Conservation (phyloP, 2,888 invertebrate genomes). For the Drosophila rellima region DNA sequence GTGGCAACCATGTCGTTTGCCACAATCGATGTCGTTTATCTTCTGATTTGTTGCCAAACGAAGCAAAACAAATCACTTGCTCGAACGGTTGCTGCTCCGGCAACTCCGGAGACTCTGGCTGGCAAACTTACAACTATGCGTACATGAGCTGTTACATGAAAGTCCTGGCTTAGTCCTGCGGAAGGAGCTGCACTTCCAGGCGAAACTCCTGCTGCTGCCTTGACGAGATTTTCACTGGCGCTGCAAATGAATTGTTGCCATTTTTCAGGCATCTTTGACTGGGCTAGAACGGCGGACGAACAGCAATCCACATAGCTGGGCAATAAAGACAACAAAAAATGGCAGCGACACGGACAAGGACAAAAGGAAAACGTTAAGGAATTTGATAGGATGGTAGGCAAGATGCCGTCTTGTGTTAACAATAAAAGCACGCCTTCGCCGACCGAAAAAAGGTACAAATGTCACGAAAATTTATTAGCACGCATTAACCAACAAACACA, state of each 20-base stretch:
- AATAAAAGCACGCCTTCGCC: constrained; percentile 58
- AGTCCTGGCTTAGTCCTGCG: constrained; percentile 18
- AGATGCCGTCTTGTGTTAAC: constrained; percentile 70
- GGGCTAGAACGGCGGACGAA: constrained; percentile 29
- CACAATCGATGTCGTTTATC: constrained; percentile 79
- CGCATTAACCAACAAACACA: constrained; percentile 66
- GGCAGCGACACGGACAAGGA: constrained; percentile 36
- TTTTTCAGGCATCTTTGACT: constrained; percentile 73
- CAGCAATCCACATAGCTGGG: constrained; percentile 46
- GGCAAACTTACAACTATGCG: constrained; percentile 62
- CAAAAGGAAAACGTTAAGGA: constrained; percentile 47
- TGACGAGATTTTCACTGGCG: constrained; percentile 55
- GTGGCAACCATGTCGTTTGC: constrained; percentile 67
- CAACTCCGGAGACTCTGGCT: constrained; percentile 25
- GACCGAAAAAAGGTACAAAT: constrained; percentile 70
- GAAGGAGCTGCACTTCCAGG: constrained; percentile 48
- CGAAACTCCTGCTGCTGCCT: constrained; percentile 13
- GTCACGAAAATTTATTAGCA: constrained; percentile 74
- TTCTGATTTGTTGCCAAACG: constrained; percentile 79
- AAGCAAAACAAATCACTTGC: constrained; percentile 79
- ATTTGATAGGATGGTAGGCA: constrained; percentile 49
- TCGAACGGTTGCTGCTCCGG: constrained; percentile 52
- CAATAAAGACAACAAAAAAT: constrained; percentile 68
- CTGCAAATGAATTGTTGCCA: constrained; percentile 77
- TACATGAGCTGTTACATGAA: constrained; percentile 28